Percentiles rank a stretch among this genome's conserved stretches.
Evolutionary conservation across 2,888 invertebrate genomes (phyloP).

Genomic region (Drepanosiphum platanoidis): DNA sequence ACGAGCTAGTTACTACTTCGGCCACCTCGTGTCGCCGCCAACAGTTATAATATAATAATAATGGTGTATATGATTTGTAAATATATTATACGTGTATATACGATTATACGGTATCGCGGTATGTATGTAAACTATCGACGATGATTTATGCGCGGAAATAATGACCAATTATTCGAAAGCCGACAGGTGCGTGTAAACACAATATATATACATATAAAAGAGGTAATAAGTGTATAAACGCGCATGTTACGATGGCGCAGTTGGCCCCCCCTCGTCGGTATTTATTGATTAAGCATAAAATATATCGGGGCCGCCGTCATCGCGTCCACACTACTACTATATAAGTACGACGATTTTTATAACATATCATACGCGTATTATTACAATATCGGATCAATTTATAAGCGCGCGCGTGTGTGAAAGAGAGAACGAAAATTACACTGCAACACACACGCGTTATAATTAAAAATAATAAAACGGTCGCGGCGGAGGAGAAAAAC

Average conservation of each 20-base stretch:
- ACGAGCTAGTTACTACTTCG: neutral
- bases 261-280: neutral
- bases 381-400: neutral
- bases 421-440: neutral
- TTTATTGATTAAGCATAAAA: slow-evolving; percentile 35
- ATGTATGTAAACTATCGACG: slow-evolving; percentile 1
- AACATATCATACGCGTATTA: neutral
- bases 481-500: slow-evolving; percentile 10
- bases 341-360: slow-evolving; percentile 13
- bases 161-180: slow-evolving; percentile 46
- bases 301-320: slow-evolving; percentile 1
- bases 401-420: neutral
- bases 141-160: slow-evolving; percentile 50
- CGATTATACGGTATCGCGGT: too few species aligned
- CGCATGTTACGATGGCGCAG: neutral
- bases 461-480: slow-evolving; percentile 45
- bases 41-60: neutral
- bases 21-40: neutral
- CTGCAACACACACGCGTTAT: neutral
- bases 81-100: neutral
- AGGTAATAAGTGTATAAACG: neutral
- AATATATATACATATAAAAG: neutral
- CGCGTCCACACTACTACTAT: too few species aligned
- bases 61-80: neutral
- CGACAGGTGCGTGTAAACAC: slow-evolving; percentile 49